A percentile compares a stretch with the other conserved stretches of the same genome.
phyloP scores from a whole-genome alignment of 2,113 vertebrate species.

The Typhlomys cinereus region DNA sequence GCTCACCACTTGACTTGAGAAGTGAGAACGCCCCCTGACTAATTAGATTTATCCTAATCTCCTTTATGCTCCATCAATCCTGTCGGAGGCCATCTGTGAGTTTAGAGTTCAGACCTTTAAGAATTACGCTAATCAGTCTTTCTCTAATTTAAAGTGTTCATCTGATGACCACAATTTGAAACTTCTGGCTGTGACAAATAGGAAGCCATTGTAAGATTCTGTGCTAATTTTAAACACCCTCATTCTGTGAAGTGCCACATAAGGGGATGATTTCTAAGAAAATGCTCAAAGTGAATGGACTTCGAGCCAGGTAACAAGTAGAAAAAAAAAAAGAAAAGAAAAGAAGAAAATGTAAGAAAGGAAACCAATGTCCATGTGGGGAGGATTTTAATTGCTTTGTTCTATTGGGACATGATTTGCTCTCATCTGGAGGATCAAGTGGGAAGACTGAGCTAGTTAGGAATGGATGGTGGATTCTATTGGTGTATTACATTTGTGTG shows the following conservation, averaged over 20 bases:
- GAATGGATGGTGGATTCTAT: conserved; percentile 64
- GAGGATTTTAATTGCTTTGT: conserved; percentile 79
- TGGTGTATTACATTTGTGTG: conserved; percentile 60
- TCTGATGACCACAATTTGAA: conserved; percentile 71
- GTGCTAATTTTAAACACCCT: conserved; percentile 70
- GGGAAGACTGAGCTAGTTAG: conserved; percentile 62
- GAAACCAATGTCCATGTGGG: conserved; percentile 33
- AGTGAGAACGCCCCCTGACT: conserved; percentile 59
- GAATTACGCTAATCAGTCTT: conserved; percentile 63
- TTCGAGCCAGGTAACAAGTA: conserved; percentile 50
- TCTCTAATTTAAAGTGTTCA: conserved; percentile 73
- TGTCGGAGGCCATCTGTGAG: conserved; percentile 43
- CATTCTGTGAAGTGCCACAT: conserved; percentile 58
- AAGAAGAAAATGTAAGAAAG: background rate
- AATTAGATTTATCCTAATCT: conserved; percentile 74
- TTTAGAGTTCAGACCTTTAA: conserved; percentile 64
- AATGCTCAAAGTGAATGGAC: conserved; percentile 53
- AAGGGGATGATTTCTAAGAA: conserved; percentile 77
- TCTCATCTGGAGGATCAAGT: conserved; percentile 75
- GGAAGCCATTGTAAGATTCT: conserved; percentile 68
- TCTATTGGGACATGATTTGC: conserved; percentile 73
- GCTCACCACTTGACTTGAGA: conserved; percentile 31
- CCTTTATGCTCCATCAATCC: conserved; percentile 48
- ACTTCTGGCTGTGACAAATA: conserved; percentile 67
- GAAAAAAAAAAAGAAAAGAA: conserved; percentile 5